phyloP scores from a whole-genome alignment of 2,113 vertebrate genomes.

The Daboia siamensis region DNA sequence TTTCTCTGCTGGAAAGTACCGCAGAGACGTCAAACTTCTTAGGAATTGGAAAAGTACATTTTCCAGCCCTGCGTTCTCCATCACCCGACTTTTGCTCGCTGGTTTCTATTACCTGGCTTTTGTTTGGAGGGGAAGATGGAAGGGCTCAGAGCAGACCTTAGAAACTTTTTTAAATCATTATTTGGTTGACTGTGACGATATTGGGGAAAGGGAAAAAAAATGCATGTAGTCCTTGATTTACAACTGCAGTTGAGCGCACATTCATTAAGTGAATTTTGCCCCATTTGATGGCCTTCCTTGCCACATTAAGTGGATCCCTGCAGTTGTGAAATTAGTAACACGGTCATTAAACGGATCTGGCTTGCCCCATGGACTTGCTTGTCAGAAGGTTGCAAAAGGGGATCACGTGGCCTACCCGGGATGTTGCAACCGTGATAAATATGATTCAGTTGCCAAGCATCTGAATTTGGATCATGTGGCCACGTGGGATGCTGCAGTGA shows the following conservation, averaged over 20 bases:
- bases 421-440: too few species aligned
- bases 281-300: too few species aligned
- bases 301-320: too few species aligned
- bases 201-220: neutral
- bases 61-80: neutral
- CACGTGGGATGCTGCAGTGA: too few species aligned
- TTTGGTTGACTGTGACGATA: neutral
- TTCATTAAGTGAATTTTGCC: too few species aligned
- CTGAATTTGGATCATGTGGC: too few species aligned
- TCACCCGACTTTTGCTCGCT: neutral
- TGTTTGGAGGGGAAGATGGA: neutral
- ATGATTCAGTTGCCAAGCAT: too few species aligned
- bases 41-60: neutral
- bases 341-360: fast-evolving
- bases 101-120: neutral
- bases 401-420: too few species aligned
- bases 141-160: neutral
- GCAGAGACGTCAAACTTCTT: neutral
- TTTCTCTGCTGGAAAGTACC: neutral
- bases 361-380: too few species aligned
- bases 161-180: neutral
- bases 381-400: too few species aligned
- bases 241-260: too few species aligned
- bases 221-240: neutral
- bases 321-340: too few species aligned